Conservation (phyloP, 2,113 vertebrate species). For the Macquaria ambigua region DNA sequence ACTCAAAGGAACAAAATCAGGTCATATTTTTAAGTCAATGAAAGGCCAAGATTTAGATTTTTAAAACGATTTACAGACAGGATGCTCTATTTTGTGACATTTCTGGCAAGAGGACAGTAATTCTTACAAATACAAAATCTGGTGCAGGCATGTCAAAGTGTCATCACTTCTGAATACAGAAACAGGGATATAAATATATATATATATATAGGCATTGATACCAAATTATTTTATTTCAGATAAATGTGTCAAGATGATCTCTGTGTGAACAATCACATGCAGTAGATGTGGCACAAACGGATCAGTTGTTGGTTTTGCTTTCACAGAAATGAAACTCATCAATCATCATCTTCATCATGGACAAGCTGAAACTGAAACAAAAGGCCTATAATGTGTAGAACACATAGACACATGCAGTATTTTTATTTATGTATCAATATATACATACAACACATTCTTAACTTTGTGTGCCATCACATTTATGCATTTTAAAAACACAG, state of each 20-base stretch:
- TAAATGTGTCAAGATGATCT: neutral
- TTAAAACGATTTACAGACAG: neutral
- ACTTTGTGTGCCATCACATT: neutral
- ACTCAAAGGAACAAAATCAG: neutral
- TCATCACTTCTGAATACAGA: neutral
- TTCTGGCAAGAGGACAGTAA: neutral
- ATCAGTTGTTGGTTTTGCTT: conserved; percentile 6
- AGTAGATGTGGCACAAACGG: neutral
- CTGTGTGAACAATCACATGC: neutral
- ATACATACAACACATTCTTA: neutral
- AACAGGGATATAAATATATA: neutral
- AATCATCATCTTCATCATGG: no score
- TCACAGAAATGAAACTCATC: conserved; percentile 37
- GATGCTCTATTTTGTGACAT: neutral
- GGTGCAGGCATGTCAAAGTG: neutral
- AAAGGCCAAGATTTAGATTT: neutral
- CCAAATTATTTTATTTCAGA: neutral
- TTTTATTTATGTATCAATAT: neutral
- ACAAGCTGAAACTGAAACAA: no score
- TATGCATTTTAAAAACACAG: neutral
- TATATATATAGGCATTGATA: neutral
- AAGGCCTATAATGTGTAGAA: no score
- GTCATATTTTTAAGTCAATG: neutral
- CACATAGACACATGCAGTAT: neutral
- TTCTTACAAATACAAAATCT: neutral